A percentile compares a stretch with the other conserved stretches of the same genome.
Conservation (phyloP, 2,113 vertebrate genomes). For the Sigmodon hispidus region DNA sequence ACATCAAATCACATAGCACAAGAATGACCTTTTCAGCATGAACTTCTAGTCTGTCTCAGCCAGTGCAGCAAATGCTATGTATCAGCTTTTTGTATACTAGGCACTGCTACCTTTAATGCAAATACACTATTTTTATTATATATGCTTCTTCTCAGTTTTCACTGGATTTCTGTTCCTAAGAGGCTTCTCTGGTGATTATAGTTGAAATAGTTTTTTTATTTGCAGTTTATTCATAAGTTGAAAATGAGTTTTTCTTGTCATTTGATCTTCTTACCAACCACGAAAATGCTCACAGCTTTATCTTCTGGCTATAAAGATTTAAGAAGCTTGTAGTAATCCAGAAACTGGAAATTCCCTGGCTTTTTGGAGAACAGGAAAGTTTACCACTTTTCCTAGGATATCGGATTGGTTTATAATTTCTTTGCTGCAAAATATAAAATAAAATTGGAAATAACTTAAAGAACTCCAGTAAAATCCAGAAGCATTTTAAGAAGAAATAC, state of each 20-base stretch:
- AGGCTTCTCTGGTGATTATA: not conserved
- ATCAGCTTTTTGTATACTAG: not conserved
- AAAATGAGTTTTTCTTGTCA: not conserved
- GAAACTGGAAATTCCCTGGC: not conserved
- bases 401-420: not conserved
- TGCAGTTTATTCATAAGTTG: slow-evolving; percentile 20
- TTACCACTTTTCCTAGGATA: not conserved
- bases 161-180: not conserved
- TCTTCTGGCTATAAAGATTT: not conserved
- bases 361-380: not conserved
- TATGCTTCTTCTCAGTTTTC: not conserved
- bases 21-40: not conserved
- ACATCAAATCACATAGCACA: not conserved
- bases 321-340: not conserved
- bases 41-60: not conserved
- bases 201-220: slow-evolving; percentile 5
- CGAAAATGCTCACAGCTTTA: not conserved
- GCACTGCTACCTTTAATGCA: not conserved
- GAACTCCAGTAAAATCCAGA: not conserved
- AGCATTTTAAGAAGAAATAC: not conserved
- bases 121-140: not conserved
- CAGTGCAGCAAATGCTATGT: not conserved
- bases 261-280: not conserved
- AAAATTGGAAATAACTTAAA: not conserved
- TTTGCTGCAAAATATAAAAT: not conserved